Conservation (phyloP, 2,888 invertebrate genomes). For the Ypsolopha sequella region DNA sequence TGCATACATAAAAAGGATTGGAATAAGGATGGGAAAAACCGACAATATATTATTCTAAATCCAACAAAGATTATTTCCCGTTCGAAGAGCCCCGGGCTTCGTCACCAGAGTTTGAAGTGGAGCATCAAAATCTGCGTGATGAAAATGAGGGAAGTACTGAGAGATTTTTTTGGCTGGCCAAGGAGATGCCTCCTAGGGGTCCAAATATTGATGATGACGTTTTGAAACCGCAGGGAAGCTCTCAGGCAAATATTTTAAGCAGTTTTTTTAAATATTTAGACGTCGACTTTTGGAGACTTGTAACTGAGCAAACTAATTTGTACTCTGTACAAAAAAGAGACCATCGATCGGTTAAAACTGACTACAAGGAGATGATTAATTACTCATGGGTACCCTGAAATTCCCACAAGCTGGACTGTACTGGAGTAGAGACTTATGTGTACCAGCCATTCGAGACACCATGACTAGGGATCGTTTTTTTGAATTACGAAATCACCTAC, state of each 20-base stretch:
- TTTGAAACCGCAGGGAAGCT: slow-evolving; percentile 9
- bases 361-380: slow-evolving; percentile 3
- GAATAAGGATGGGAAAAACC: too few relatives aligned
- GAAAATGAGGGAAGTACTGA: slow-evolving; percentile 4
- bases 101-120: slow-evolving; percentile 8
- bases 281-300: slow-evolving; percentile 11
- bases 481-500: slow-evolving; percentile 3
- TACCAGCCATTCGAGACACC: background rate
- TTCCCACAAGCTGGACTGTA: slow-evolving; percentile 10
- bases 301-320: slow-evolving; percentile 12
- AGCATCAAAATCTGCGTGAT: slow-evolving; percentile 5
- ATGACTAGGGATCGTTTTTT: slow-evolving; percentile 8
- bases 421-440: slow-evolving; percentile 8
- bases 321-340: slow-evolving; percentile 12
- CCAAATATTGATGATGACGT: slow-evolving; percentile 11
- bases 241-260: slow-evolving; percentile 8
- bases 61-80: slow-evolving; percentile 12
- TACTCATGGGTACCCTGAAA: slow-evolving; percentile 8
- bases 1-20: too few relatives aligned
- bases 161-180: slow-evolving; percentile 10
- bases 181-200: slow-evolving; percentile 11
- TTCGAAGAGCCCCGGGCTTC: slow-evolving; percentile 6
- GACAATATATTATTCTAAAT: too few relatives aligned
- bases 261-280: slow-evolving; percentile 11
- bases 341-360: slow-evolving; percentile 9